Base-by-base conservation (phyloP, 2,888 invertebrate genomes). In the Drosophila helvetica region DNA sequence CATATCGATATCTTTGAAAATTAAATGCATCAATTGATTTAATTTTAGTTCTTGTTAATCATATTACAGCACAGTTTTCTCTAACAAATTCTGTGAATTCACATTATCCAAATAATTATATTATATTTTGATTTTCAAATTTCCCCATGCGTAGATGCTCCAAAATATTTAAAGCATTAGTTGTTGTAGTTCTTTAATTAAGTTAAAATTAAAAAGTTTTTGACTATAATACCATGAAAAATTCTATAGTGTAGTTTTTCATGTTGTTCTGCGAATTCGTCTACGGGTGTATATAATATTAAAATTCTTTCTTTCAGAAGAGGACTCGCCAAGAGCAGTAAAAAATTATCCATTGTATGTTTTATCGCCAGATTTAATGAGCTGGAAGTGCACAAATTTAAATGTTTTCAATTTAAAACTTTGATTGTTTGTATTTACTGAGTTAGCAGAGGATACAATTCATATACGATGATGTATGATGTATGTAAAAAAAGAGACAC, bases 401-500 rank as follows among this genome's bases (percentile, higher is more conserved):
- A 43, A 22, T 5, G 43, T 55, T 53, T 48, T 33, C n/a, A 38
- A 38, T 38, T n/a, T 38, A n/a, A 38, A 38, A n/a, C 15, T 38
- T 38, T 38, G 15, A n/a, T 15, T 38, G 38, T 38, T n/a, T 38
- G 15, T n/a, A 15, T 51, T 63, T 18, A 64, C 46, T 63, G 51
- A 50, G 47, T 22, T 52, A 38, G 15, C 5, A 10, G 7, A 22
- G n/a, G n/a, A 7, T 6, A 15, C n/a, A 2, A 15, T n/a, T 6
- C 6, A 38, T n/a, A n/a, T 38, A 2, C 38, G 38, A 15, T 38
- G 38, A 38, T 38, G 38, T 2, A 38, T 38, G 15, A 66, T 54
- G 48, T 25, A 50, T 45, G 54, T 50, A n/a, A 38, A 45, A 55
- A 67, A 52, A 38, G 12, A 38, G 17, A 56, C 50, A 66, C 18